Evolutionary conservation across 2,113 vertebrate genomes (phyloP).

Genomic region (human (Homo sapiens)): DNA sequence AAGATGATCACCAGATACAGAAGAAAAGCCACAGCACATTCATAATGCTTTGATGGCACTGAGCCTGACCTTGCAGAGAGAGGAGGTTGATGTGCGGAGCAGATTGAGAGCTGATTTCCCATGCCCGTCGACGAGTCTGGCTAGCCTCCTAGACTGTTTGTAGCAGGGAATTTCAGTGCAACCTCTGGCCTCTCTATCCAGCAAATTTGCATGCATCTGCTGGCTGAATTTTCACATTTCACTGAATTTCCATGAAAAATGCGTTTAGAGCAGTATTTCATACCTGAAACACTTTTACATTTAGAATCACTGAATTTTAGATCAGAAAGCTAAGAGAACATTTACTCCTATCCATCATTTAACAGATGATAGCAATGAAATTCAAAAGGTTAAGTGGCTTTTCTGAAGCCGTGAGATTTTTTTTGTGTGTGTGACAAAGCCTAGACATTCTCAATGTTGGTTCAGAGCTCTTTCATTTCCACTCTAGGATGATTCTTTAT

Average conservation of each 20-base stretch:
- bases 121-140: fast-evolving
- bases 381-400: constrained; percentile 60
- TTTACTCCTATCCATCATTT: constrained; percentile 10
- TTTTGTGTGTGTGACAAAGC: not conserved
- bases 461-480: not conserved
- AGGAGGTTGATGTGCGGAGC: not conserved
- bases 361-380: constrained; percentile 46
- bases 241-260: constrained; percentile 21
- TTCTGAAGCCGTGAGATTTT: not conserved
- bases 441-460: not conserved
- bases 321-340: not conserved
- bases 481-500: not conserved
- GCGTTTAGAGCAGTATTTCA: constrained; percentile 39
- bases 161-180: not conserved
- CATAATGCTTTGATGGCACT: not conserved
- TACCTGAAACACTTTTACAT: constrained; percentile 40
- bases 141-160: not conserved
- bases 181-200: not conserved
- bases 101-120: not conserved
- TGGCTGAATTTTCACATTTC: constrained; percentile 28
- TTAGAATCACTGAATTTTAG: constrained; percentile 50
- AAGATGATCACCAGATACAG: not conserved
- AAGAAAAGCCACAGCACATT: not conserved
- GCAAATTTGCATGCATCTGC: not conserved
- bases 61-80: not conserved